A percentile compares a stretch with the other conserved stretches of the same genome.
Evolutionary conservation across 1,140 invertebrate genomes (phyloP).

Genomic region (Periplaneta americana): DNA sequence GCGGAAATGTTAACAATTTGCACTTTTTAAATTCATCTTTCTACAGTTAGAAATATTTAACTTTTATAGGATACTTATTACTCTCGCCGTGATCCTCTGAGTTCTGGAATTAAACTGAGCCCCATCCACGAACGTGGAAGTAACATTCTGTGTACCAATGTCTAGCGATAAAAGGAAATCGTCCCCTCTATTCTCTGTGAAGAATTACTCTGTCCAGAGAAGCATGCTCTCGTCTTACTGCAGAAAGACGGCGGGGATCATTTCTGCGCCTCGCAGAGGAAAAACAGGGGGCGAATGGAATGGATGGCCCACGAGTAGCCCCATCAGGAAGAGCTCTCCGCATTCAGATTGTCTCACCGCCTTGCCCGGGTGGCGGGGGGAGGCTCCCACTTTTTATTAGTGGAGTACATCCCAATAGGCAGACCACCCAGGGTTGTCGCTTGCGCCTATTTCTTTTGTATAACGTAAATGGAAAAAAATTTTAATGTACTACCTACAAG

Average conservation of each 20-base stretch:
- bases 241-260: background rate
- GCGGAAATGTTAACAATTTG: too few species aligned
- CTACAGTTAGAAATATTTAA: too few species aligned
- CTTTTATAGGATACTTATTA: too few species aligned
- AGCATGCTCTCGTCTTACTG: background rate
- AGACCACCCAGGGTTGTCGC: background rate
- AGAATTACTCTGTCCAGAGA: too few species aligned
- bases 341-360: background rate
- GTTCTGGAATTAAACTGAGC: too few species aligned
- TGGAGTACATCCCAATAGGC: background rate
- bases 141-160: too few species aligned
- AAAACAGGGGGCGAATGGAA: background rate
- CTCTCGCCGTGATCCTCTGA: too few species aligned
- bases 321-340: background rate
- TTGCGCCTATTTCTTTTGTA: background rate
- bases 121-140: too few species aligned
- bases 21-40: too few species aligned
- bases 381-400: background rate
- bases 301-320: background rate
- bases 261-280: too few species aligned
- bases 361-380: background rate
- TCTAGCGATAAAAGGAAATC: too few species aligned
- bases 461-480: background rate
- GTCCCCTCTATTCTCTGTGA: too few species aligned
- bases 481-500: background rate